These are phyloP conservation scores for Venusia cambrica DNA, from an alignment of 2,888 invertebrate genomes.

Conservation along the genomic window DNA sequence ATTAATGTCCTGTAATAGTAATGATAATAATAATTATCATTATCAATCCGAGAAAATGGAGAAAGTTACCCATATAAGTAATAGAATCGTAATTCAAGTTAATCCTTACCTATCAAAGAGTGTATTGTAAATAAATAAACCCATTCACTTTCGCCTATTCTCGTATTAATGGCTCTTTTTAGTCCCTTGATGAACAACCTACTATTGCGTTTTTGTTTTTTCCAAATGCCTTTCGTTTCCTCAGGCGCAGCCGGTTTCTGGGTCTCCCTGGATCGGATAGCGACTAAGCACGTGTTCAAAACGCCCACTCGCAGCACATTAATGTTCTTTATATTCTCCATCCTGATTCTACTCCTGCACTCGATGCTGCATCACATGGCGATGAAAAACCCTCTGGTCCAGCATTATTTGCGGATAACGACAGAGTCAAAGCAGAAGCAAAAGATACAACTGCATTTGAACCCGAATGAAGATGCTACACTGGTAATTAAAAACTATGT, in stretches of 20 bases:
- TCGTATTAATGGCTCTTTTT: no score
- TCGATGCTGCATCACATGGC: slow-evolving; percentile 89
- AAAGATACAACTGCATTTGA: slow-evolving; percentile 89
- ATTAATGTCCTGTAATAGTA: no score
- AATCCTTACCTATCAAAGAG: no score
- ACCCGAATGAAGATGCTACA: slow-evolving; percentile 92
- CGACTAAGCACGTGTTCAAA: slow-evolving; percentile 88
- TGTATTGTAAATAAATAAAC: no score
- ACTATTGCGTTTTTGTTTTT: no score
- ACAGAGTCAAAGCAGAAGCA: slow-evolving; percentile 87
- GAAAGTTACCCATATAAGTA: no score
- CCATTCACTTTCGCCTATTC: no score
- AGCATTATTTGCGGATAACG: slow-evolving; percentile 89
- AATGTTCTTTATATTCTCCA: slow-evolving; percentile 92
- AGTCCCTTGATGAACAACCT: no score
- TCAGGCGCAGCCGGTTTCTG: slow-evolving; percentile 92
- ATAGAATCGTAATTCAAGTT: no score
- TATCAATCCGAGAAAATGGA: no score
- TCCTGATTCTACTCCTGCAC: slow-evolving; percentile 87
- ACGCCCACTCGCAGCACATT: slow-evolving; percentile 91
- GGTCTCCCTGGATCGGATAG: slow-evolving; percentile 91
- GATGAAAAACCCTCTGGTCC: slow-evolving; percentile 90
- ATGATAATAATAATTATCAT: no score
- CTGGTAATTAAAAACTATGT: slow-evolving; percentile 76
- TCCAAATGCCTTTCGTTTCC: slow-evolving; percentile 11